phyloP scores from a whole-genome alignment of 2,888 invertebrate genomes.

The Standfussiana lucernea region DNA sequence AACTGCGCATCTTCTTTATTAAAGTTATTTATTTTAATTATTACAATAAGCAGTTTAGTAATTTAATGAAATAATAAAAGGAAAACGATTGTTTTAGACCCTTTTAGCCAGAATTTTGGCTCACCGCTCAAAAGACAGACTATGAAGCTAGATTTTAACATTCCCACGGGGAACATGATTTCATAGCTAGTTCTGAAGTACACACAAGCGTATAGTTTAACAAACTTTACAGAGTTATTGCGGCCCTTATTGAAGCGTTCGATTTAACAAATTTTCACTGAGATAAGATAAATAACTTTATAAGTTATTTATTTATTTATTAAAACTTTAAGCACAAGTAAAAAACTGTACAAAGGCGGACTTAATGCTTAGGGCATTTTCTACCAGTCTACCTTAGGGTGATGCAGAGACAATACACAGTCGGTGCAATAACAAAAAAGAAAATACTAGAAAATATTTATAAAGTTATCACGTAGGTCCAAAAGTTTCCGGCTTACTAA shows the following conservation, averaged over 20 bases:
- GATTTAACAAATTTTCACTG: constrained; percentile 18
- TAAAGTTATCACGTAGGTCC: too few relatives aligned
- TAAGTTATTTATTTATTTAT: too few relatives aligned
- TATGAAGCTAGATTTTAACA: constrained; percentile 2
- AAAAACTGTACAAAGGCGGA: too few relatives aligned
- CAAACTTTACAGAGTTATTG: constrained; percentile 39
- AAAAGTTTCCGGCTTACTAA: too few relatives aligned
- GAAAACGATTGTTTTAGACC: background rate
- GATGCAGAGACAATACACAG: too few relatives aligned
- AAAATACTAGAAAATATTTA: too few relatives aligned
- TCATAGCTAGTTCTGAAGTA: constrained; percentile 22
- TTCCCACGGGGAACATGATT: background rate
- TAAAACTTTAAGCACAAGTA: too few relatives aligned
- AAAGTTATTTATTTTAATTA: constrained; percentile 16
- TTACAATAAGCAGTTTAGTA: background rate
- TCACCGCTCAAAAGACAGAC: background rate
- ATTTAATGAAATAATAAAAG: constrained; percentile 1
- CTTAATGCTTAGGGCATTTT: too few relatives aligned
- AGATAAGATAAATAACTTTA: constrained; percentile 13
- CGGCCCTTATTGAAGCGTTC: constrained; percentile 35
- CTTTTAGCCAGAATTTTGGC: background rate
- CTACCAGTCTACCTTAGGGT: too few relatives aligned
- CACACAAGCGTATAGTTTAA: constrained; percentile 22
- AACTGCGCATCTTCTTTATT: background rate
- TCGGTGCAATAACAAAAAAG: too few relatives aligned